Evolutionary conservation across 2,113 vertebrate species (phyloP).

Genomic region (Callipepla squamata): DNA sequence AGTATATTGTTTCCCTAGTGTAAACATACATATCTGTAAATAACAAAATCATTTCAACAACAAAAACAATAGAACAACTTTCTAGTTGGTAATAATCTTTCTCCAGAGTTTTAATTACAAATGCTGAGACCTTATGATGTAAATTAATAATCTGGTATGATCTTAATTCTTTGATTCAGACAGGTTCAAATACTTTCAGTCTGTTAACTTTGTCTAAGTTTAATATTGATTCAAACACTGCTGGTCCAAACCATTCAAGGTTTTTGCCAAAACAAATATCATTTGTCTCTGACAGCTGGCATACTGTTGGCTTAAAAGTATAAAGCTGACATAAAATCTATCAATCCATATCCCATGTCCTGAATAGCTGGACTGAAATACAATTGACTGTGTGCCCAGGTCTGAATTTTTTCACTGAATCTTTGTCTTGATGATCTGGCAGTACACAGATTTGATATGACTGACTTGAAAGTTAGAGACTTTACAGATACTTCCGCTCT

Average conservation of each 20-base stretch:
- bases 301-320: neutral
- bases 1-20: neutral
- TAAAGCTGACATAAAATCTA: neutral
- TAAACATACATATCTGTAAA: neutral
- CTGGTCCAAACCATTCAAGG: neutral
- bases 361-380: neutral
- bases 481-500: neutral
- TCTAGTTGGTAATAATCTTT: neutral
- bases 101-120: neutral
- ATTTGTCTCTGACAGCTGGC: neutral
- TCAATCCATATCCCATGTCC: neutral
- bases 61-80: neutral
- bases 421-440: neutral
- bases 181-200: neutral
- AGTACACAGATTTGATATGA: neutral
- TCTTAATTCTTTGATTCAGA: slow-evolving; percentile 25
- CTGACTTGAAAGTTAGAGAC: neutral
- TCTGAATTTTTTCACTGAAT: neutral
- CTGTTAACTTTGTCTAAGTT: neutral
- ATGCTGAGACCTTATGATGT: neutral
- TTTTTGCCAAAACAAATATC: slow-evolving; percentile 17
- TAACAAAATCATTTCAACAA: neutral
- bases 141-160: neutral
- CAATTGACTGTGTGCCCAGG: neutral
- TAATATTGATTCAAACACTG: neutral